phyloP scores from a whole-genome alignment of 2,113 vertebrate species.

The Neolamprologus sp. region DNA sequence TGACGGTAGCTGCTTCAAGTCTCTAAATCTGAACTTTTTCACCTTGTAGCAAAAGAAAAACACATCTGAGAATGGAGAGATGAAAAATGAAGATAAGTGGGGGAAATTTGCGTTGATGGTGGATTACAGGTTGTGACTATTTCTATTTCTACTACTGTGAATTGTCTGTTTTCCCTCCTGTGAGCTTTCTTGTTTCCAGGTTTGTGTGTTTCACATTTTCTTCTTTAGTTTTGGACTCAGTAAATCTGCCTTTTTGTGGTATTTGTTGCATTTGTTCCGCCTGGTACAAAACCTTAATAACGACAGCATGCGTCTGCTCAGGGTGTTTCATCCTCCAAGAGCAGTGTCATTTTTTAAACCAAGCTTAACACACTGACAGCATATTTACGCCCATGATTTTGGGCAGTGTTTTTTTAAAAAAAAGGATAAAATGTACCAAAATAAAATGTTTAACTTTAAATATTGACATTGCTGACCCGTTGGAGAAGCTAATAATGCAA shows the following conservation, averaged over 20 bases:
- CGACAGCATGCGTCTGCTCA: background rate
- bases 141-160: background rate
- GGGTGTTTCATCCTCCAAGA: background rate
- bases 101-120: background rate
- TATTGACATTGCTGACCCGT: background rate
- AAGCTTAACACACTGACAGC: background rate
- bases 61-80: background rate
- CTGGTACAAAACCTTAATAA: background rate
- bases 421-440: background rate
- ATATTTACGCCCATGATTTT: background rate
- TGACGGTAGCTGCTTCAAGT: background rate
- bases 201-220: background rate
- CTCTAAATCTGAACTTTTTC: background rate
- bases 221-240: background rate
- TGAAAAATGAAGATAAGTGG: background rate
- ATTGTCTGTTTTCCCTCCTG: background rate
- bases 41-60: accelerated
- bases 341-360: background rate
- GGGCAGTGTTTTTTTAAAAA: accelerated
- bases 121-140: accelerated
- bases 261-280: background rate
- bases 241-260: background rate
- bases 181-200: background rate
- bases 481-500: background rate
- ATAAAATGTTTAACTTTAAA: background rate